Evolutionary conservation across 1,140 invertebrate genomes (phyloP), one percentile per base, ranked within the genome.

Genomic region (Augochlora pura): DNA sequence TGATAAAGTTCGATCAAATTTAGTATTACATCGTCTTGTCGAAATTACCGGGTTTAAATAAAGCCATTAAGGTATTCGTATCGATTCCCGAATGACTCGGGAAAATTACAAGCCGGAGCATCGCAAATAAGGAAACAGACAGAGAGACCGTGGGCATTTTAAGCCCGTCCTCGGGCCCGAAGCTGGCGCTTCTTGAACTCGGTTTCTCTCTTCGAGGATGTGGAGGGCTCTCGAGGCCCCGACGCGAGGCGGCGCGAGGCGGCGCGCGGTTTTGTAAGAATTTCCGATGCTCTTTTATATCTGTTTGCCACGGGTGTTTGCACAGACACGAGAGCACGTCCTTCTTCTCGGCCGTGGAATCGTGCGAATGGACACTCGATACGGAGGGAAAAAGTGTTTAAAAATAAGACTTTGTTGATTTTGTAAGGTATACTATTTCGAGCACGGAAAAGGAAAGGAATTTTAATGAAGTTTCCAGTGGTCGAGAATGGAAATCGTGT

Each of bases 361-460:
- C 60, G 60, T 27, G 18, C 14, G 32, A 63, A 63, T 32, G 60
- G 60, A 63, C 7, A 38, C 32, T 63, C 7, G 7, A 63, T 9
- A 25, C 10, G 8, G 27, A n/a, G 6, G 25, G 25, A 62, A 62
- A 62, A 62, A 57, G 21, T 57, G 21, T n/a, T 57, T 57, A 57
- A 57, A 57, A 57, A 57, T 57, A 57, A 57, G 21, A 57, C 5
- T 57, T n/a, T 57, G 21, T 57, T 57, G 54, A 57, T 57, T 57
- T 57, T 57, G 54, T 57, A 57, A 57, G 54, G 54, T 57, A 57
- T n/a, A 57, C 54, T 57, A 57, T 57, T n/a, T 57, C n/a, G 8
- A 8, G 9, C 18, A 57, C 54, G n/a, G 18, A 9, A 57, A 21
- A 14, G 16, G 18, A n/a, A 57, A 9, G 21, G 49, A 54, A 54